These are phyloP conservation scores for Motacilla tschutschensis DNA, from an alignment of 2,113 vertebrate species.

Conservation along the genomic window DNA sequence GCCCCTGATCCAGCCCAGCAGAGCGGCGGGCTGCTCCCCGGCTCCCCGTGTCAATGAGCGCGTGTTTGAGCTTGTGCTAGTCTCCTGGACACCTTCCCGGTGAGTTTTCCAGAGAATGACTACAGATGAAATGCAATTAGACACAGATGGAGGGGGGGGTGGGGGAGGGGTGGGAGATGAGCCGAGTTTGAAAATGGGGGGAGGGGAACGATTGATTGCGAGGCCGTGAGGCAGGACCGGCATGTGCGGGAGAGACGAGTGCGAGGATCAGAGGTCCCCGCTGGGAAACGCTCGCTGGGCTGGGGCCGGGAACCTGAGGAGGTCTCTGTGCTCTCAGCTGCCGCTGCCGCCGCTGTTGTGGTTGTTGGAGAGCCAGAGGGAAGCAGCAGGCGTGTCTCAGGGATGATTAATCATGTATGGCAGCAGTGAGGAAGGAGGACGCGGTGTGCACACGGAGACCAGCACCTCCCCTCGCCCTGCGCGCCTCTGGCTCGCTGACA, in stretches of 20 bases:
- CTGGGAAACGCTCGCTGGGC: conserved; percentile 22
- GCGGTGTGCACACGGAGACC: neutral
- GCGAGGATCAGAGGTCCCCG: conserved; percentile 10
- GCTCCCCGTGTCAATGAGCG: neutral
- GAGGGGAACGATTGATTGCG: conserved; percentile 40
- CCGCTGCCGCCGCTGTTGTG: conserved; percentile 4
- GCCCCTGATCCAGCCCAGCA: neutral
- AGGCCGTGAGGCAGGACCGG: neutral
- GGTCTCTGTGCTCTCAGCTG: conserved; percentile 38
- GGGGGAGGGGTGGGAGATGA: conserved; percentile 37
- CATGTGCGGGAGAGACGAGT: neutral
- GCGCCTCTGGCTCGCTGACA: neutral
- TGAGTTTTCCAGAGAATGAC: conserved; percentile 63
- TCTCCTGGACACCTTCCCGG: conserved; percentile 61
- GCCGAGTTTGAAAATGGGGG: conserved; percentile 32
- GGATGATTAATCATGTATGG: conserved; percentile 67
- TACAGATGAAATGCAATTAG: conserved; percentile 63
- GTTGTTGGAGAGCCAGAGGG: conserved; percentile 52
- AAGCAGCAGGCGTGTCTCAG: conserved; percentile 59
- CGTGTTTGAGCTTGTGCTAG: conserved; percentile 50
- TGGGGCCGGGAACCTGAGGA: conserved; percentile 35
- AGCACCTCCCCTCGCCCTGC: neutral
- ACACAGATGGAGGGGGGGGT: conserved; percentile 44
- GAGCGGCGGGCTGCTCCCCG: neutral
- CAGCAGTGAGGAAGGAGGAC: conserved; percentile 43